Base-by-base conservation (phyloP, 2,888 invertebrate species). In the Habrosyne pyritoides region DNA sequence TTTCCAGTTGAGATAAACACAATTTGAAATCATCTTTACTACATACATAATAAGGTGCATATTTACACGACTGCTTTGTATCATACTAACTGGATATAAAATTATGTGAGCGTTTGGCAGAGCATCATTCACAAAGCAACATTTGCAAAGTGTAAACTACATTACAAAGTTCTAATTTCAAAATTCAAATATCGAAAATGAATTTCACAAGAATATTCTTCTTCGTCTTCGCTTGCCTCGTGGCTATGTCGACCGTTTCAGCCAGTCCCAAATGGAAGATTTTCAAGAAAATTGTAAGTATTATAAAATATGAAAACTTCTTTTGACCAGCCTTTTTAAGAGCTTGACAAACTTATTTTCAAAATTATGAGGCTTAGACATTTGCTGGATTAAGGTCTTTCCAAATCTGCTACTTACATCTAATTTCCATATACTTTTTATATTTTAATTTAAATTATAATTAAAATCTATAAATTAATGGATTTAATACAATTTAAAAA, bases 271-370 rank as follows among this genome's bases (percentile, higher is more conserved):
- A 67, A 57, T 84, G 84, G 83, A 86, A 80, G 52, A 55, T 79
- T 6, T 84, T 84, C 55, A 86, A 85, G 64, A 86, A 79, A 77
- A 67, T 86, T 71, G 86, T 86, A 69, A 85, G 81, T 80, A 47
- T 42, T 24, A 55, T 33, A n/a, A n/a, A n/a, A n/a, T n/a, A n/a
- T n/a, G n/a, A n/a, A n/a, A n/a, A n/a, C n/a, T n/a, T n/a, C n/a
- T n/a, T n/a, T n/a, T n/a, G n/a, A n/a, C n/a, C n/a, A n/a, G n/a
- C n/a, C n/a, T n/a, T n/a, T n/a, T n/a, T n/a, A n/a, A n/a, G n/a
- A n/a, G n/a, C n/a, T n/a, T n/a, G n/a, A n/a, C n/a, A n/a, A n/a
- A n/a, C n/a, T n/a, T n/a, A n/a, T n/a, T n/a, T n/a, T n/a, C n/a
- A n/a, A n/a, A n/a, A n/a, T n/a, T n/a, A n/a, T n/a, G n/a, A n/a